These are phyloP conservation scores for Agrotis clavis DNA, from an alignment of 2,888 invertebrate species.

Conservation along the genomic window DNA sequence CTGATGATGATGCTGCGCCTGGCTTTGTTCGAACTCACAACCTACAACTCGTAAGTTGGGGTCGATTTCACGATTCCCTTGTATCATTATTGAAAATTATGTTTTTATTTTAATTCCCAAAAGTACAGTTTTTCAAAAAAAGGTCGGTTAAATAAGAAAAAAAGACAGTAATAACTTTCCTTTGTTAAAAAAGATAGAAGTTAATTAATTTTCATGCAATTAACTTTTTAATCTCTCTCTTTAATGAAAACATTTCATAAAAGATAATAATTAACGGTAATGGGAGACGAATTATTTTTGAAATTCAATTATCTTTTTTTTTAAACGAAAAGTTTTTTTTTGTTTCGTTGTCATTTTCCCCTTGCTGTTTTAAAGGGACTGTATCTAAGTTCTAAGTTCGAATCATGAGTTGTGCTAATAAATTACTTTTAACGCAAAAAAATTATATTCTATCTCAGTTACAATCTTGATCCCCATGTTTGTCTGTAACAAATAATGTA, in stretches of 20 bases:
- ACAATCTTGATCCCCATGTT: no score
- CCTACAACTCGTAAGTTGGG: no score
- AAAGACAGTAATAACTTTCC: neutral
- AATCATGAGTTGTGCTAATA: neutral
- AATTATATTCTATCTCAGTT: no score
- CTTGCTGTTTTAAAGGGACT: neutral
- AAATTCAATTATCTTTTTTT: conserved; percentile 38
- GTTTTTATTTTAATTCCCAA: no score
- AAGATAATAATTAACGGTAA: conserved; percentile 41
- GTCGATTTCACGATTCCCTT: no score
- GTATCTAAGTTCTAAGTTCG: neutral
- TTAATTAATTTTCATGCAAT: conserved; percentile 48
- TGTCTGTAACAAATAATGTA: no score
- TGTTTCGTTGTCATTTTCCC: conserved; percentile 4
- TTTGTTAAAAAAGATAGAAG: conserved; percentile 7
- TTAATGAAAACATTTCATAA: conserved; percentile 43
- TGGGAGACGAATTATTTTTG: conserved; percentile 42
- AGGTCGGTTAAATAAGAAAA: neutral
- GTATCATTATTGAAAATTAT: no score
- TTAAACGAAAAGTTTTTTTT: conserved; percentile 4
- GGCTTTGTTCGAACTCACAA: no score
- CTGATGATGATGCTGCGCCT: no score
- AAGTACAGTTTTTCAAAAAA: neutral
- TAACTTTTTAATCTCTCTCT: conserved; percentile 42
- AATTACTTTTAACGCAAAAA: no score